Evolutionary conservation across 2,113 vertebrate species (phyloP).

Genomic region (Anthoscopus minutus): DNA sequence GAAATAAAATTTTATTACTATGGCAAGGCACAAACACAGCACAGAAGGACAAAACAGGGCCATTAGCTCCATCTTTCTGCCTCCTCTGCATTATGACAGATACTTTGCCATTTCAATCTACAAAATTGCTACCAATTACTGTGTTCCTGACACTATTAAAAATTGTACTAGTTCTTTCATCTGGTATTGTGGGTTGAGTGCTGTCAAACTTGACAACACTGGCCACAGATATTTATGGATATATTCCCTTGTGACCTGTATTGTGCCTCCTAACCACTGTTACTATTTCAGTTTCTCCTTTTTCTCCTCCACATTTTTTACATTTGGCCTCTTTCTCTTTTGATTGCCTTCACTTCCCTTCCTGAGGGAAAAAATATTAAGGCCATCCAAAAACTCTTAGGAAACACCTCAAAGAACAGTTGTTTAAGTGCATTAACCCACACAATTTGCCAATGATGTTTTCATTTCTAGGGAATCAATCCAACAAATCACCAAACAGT

Average conservation of each 20-base stretch:
- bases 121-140: background rate
- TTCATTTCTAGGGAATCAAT: background rate
- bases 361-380: background rate
- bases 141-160: background rate
- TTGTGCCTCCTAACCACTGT: background rate
- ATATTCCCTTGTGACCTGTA: background rate
- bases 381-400: background rate
- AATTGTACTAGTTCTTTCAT: background rate
- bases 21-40: background rate
- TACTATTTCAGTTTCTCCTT: background rate
- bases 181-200: background rate
- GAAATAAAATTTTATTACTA: background rate
- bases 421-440: background rate
- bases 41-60: background rate
- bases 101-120: background rate
- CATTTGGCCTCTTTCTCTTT: background rate
- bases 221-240: background rate
- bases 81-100: background rate
- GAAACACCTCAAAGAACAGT: background rate
- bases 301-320: background rate
- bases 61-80: background rate
- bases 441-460: background rate
- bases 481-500: background rate
- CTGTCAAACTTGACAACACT: background rate
- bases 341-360: background rate